phyloP scores from a whole-genome alignment of 1,140 invertebrate species.

The Nixonia krombeini region DNA sequence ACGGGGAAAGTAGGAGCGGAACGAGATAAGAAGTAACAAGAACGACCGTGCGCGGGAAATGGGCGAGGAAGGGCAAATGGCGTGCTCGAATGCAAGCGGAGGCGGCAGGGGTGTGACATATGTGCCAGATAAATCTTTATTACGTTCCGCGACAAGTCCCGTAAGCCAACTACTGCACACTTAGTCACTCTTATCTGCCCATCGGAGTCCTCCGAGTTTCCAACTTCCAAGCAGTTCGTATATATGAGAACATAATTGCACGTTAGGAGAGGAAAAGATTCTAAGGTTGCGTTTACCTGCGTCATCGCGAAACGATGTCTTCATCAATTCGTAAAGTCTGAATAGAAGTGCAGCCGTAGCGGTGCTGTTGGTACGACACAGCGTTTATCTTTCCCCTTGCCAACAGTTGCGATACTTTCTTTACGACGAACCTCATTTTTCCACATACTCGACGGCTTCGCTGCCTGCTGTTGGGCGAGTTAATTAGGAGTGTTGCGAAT shows the following conservation, averaged over 20 bases:
- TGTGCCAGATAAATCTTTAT: constrained; percentile 51
- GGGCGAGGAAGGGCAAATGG: constrained; percentile 41
- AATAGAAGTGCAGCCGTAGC: too few relatives aligned
- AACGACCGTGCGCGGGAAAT: constrained; percentile 20
- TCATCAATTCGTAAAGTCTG: not conserved
- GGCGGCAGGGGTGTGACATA: constrained; percentile 37
- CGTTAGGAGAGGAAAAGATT: constrained; percentile 34
- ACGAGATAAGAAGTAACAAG: constrained; percentile 24
- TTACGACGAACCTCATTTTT: too few relatives aligned
- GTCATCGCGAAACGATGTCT: constrained; percentile 15
- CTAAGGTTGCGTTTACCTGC: constrained; percentile 12
- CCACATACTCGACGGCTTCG: too few relatives aligned
- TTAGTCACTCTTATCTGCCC: constrained; percentile 51
- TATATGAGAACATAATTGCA: constrained; percentile 49
- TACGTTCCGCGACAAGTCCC: constrained; percentile 49
- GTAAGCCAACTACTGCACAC: constrained; percentile 50
- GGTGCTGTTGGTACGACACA: too few relatives aligned
- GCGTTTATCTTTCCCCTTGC: too few relatives aligned
- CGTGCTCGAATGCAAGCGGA: constrained; percentile 20
- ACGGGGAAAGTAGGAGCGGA: constrained; percentile 30
- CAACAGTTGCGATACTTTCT: too few relatives aligned
- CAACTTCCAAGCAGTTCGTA: constrained; percentile 48
- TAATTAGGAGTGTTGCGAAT: too few relatives aligned
- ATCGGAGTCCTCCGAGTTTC: constrained; percentile 45
- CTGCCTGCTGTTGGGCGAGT: too few relatives aligned